These are phyloP conservation scores for Psittacula echo DNA, from an alignment of 2,797 vertebrate genomes.

Conservation along the genomic window DNA sequence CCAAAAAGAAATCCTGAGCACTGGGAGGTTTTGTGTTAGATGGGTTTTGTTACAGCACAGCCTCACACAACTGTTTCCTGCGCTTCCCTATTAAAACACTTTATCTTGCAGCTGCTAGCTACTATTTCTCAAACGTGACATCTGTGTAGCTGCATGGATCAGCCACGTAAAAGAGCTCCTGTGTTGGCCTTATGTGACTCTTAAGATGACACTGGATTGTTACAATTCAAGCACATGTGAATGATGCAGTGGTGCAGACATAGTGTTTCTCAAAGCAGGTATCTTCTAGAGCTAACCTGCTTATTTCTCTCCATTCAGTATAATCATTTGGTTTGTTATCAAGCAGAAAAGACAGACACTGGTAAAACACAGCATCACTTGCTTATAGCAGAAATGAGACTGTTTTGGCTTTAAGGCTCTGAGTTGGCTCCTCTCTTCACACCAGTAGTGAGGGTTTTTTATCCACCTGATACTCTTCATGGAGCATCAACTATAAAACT, in stretches of 20 bases:
- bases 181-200: not conserved
- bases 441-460: not conserved
- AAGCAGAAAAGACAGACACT: not conserved
- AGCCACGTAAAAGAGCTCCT: not conserved
- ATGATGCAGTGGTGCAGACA: not conserved
- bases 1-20: not conserved
- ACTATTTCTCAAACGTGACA: constrained; percentile 3
- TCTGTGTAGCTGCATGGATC: not conserved
- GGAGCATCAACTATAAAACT: not conserved
- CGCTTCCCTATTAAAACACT: not conserved
- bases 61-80: not conserved
- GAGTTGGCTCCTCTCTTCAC: not conserved
- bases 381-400: not conserved
- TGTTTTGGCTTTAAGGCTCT: not conserved
- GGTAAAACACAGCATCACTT: not conserved
- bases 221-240: not conserved
- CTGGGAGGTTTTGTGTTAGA: not conserved
- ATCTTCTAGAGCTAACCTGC: not conserved
- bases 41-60: not conserved
- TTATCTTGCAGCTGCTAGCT: not conserved
- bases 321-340: not conserved
- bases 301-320: not conserved
- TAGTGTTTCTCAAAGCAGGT: not conserved
- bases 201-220: not conserved
- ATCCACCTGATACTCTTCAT: not conserved